phyloP scores from a whole-genome alignment of 2,113 vertebrate species.

The Sebastes schlegelii region DNA sequence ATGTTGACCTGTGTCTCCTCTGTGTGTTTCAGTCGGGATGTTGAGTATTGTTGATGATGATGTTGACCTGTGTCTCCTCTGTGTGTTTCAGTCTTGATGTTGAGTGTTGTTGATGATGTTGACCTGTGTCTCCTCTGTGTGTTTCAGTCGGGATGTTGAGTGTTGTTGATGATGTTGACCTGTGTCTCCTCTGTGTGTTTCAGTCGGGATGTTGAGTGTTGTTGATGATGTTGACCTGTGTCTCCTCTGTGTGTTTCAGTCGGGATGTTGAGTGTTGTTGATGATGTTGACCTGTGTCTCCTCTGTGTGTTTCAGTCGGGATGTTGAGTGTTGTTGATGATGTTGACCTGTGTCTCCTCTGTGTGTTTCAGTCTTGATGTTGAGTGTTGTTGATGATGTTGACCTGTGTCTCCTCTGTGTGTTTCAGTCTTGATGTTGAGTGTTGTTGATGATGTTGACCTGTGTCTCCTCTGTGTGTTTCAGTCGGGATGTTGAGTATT shows the following conservation, averaged over 20 bases:
- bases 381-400: constrained; percentile 71
- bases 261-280: constrained; percentile 83
- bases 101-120: constrained; percentile 77
- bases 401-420: constrained; percentile 27
- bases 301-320: constrained; percentile 83
- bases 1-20: constrained; percentile 11
- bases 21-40: constrained; percentile 77
- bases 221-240: neutral
- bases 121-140: constrained; percentile 40
- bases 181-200: constrained; percentile 43
- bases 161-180: neutral
- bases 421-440: constrained; percentile 89
- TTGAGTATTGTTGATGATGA: no score
- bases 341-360: constrained; percentile 14
- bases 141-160: constrained; percentile 89
- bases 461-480: constrained; percentile 34
- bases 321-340: constrained; percentile 79
- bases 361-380: constrained; percentile 86
- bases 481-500: constrained; percentile 91
- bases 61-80: constrained; percentile 17
- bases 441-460: neutral
- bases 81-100: constrained; percentile 86
- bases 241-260: constrained; percentile 79
- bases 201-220: constrained; percentile 90
- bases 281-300: neutral